Evolutionary conservation across 1,140 invertebrate species (phyloP), one percentile per base, ranked within the genome.

Genomic region (Wiebesia pumilae): DNA sequence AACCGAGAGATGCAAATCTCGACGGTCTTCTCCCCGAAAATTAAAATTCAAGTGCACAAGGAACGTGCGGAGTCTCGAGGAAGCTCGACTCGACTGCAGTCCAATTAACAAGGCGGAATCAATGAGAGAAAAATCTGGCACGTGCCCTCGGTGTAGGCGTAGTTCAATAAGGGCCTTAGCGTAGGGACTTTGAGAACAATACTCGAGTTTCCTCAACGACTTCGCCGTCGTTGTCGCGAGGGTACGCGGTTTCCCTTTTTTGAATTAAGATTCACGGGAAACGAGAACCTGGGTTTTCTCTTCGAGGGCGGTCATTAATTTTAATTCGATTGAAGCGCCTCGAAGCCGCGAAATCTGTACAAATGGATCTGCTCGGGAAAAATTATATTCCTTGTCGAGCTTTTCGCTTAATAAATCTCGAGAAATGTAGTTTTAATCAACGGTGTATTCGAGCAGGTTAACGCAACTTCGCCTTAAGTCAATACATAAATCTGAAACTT

Each of bases 51-150:
- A 47, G 43, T 47, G 43, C 43, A 47, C 43, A 47, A 47, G 43
- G 27, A 27, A 62, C 14, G 58, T 24, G 58, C 58, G 24, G 24
- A 43, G 35, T 19, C 16, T 51, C 75, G 40, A 12, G 54, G 51
- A 78, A 51, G 75, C 54, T 58, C 78, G n/a, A 71, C 67, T 21
- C 67, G 67, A 14, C 67, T 7, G 21, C 30, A 10, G 58, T 30
- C 79, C 79, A 81, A 81, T 81, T 81, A 81, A 65, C 54, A 54
- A 40, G 14, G 79, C 35, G 51, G 79, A 27, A 40, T 65, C 14
- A 54, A 40, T 7, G 21, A 1, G 47, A 35, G 77, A 54, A 21
- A 54, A 30, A 30, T 21, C 10, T 14, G 77, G 47, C 77, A 79
- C 77, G 77, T 79, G 77, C n/a, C 77, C 2, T 75, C 38, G 71